phyloP scores from a whole-genome alignment of 2,113 vertebrate species.

The Actenoides lindsayi region DNA sequence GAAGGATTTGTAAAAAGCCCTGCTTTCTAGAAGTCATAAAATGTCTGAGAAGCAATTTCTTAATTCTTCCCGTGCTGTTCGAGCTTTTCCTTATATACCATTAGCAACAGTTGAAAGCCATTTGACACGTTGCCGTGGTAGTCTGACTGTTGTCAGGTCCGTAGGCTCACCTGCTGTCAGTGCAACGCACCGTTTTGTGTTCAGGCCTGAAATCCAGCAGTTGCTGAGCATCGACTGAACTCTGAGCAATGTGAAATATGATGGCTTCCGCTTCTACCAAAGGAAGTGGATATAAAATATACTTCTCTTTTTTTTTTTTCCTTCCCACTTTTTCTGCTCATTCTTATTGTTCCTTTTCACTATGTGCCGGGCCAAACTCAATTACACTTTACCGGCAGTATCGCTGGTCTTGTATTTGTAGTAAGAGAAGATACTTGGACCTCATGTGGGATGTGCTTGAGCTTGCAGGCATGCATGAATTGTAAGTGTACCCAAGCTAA shows the following conservation, averaged over 20 bases:
- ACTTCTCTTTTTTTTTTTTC: no score
- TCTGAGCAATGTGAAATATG: background rate
- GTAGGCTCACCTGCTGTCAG: background rate
- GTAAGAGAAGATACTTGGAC: background rate
- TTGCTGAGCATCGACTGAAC: background rate
- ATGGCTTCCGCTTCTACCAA: background rate
- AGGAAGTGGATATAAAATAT: background rate
- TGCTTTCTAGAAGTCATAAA: background rate
- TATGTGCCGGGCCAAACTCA: background rate
- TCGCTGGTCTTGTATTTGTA: background rate
- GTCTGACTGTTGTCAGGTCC: background rate
- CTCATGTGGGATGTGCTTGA: background rate
- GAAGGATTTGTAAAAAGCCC: background rate
- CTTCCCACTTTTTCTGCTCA: background rate
- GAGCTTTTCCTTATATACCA: background rate
- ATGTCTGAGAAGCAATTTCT: rapidly evolving
- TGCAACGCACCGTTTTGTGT: rapidly evolving
- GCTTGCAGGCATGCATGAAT: background rate
- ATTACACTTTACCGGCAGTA: background rate
- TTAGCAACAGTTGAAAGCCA: background rate
- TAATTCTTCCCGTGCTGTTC: background rate
- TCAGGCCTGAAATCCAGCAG: background rate
- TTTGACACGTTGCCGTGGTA: background rate
- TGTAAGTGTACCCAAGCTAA: background rate
- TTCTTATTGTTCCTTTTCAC: background rate